Percentiles rank a stretch among this genome's conserved stretches.
phyloP scores from a whole-genome alignment of 1,140 invertebrate genomes.

The Trichoplusia ni region DNA sequence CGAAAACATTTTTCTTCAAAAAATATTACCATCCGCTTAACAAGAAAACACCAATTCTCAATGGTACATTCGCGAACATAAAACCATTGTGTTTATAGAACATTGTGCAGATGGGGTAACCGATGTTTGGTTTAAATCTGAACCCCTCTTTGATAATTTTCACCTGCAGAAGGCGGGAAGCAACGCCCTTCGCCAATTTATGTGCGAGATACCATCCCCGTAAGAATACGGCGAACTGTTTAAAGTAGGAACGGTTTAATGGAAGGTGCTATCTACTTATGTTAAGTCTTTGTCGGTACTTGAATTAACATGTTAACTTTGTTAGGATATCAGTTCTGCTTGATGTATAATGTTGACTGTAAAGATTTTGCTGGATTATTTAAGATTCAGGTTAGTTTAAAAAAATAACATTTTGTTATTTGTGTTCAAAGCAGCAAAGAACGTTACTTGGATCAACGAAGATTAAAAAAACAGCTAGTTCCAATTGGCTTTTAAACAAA shows the following conservation, averaged over 20 bases:
- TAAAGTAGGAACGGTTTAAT: slow-evolving; percentile 38
- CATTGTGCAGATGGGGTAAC: slow-evolving; percentile 42
- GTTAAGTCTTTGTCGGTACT: neutral
- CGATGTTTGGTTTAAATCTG: slow-evolving; percentile 76
- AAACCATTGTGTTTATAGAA: slow-evolving; percentile 27
- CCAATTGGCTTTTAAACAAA: too few species aligned
- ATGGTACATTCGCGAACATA: slow-evolving; percentile 25
- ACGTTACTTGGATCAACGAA: too few species aligned
- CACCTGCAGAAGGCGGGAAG: slow-evolving; percentile 63
- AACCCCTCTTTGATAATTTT: slow-evolving; percentile 75
- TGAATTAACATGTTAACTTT: neutral
- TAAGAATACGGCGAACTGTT: slow-evolving; percentile 59
- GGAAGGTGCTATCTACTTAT: slow-evolving; percentile 35
- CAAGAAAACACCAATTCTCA: slow-evolving; percentile 23
- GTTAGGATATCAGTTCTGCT: too few species aligned
- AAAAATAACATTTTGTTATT: too few species aligned
- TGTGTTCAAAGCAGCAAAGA: too few species aligned
- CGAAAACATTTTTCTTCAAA: neutral
- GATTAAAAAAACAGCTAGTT: too few species aligned
- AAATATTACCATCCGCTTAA: slow-evolving; percentile 21
- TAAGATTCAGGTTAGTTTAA: too few species aligned
- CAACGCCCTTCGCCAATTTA: slow-evolving; percentile 64
- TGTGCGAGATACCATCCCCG: slow-evolving; percentile 69
- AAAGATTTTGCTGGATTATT: too few species aligned
- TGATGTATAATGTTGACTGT: too few species aligned